These are phyloP conservation scores for Agrypnus murinus DNA, from an alignment of 2,888 invertebrate species.

Conservation along the genomic window DNA sequence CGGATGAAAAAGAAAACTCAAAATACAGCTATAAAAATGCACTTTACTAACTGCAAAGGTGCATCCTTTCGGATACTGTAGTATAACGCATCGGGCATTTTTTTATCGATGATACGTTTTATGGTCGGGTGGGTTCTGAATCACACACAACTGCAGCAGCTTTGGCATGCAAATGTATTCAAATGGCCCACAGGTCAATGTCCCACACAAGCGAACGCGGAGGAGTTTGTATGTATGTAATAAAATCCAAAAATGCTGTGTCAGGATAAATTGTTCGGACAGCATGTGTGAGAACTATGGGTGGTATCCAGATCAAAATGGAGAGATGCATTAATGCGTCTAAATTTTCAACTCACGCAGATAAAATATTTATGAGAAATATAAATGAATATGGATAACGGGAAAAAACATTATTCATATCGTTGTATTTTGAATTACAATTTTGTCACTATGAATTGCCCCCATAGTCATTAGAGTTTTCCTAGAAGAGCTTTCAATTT, in stretches of 20 bases:
- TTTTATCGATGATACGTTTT: slow-evolving; percentile 34
- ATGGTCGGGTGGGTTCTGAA: slow-evolving; percentile 49
- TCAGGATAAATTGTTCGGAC: slow-evolving; percentile 51
- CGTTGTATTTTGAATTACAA: slow-evolving; percentile 29
- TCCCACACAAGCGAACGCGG: slow-evolving; percentile 43
- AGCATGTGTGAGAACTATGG: slow-evolving; percentile 41
- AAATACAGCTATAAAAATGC: too few relatives aligned
- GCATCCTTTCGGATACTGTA: not conserved
- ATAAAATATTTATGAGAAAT: slow-evolving; percentile 52
- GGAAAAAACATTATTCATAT: slow-evolving; percentile 46
- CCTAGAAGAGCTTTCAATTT: too few relatives aligned
- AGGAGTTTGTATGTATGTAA: slow-evolving; percentile 43
- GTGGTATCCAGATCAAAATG: slow-evolving; percentile 45
- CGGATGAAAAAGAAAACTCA: too few relatives aligned
- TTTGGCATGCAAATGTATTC: slow-evolving; percentile 59
- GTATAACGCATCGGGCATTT: not conserved
- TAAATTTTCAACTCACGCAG: slow-evolving; percentile 36
- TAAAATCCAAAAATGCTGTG: slow-evolving; percentile 49
- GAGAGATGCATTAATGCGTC: slow-evolving; percentile 49
- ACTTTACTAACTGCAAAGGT: not conserved
- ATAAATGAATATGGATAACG: slow-evolving; percentile 39
- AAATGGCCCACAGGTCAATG: slow-evolving; percentile 56
- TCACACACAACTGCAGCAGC: slow-evolving; percentile 49
- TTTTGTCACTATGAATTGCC: not conserved
- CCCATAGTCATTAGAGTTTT: too few relatives aligned